Conservation (phyloP, 92 coral and sea anemone species). For the Phenganax stokvisi region DNA sequence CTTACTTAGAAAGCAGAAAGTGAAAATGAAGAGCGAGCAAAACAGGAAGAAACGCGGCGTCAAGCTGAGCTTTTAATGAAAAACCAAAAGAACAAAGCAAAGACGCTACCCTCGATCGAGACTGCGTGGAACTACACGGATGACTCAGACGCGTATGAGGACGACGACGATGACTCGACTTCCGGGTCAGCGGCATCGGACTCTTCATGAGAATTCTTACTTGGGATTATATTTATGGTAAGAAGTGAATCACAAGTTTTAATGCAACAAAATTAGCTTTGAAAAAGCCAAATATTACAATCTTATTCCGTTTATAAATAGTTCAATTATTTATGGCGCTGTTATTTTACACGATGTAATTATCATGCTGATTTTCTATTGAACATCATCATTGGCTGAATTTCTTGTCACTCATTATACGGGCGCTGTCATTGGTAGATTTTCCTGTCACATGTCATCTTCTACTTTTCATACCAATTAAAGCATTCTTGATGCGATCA, state of each 20-base stretch:
- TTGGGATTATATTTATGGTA: not conserved
- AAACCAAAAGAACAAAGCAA: conserved; percentile 25
- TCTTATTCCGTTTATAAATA: not conserved
- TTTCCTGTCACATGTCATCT: not conserved
- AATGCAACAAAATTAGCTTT: not conserved
- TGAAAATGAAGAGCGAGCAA: conserved; percentile 31
- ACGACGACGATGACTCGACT: conserved; percentile 17
- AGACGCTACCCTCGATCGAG: conserved; percentile 27
- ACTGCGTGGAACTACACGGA: conserved; percentile 36
- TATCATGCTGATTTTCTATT: not conserved
- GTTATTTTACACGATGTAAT: not conserved
- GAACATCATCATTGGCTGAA: too few species aligned
- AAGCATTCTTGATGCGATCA: conserved; percentile 72
- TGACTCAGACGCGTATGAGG: conserved; percentile 27
- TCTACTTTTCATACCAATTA: conserved; percentile 68
- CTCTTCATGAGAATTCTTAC: conserved; percentile 3
- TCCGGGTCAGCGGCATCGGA: conserved; percentile 21
- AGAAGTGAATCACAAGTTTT: not conserved
- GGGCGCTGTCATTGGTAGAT: not conserved
- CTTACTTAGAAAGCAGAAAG: conserved; percentile 27
- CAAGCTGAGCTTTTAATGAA: conserved; percentile 37
- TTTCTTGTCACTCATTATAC: too few species aligned
- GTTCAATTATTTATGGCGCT: not conserved
- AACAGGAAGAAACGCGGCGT: conserved; percentile 26
- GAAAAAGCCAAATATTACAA: not conserved